These are phyloP conservation scores for Melanotus villosus DNA, from an alignment of 2,888 invertebrate genomes.

Conservation along the genomic window DNA sequence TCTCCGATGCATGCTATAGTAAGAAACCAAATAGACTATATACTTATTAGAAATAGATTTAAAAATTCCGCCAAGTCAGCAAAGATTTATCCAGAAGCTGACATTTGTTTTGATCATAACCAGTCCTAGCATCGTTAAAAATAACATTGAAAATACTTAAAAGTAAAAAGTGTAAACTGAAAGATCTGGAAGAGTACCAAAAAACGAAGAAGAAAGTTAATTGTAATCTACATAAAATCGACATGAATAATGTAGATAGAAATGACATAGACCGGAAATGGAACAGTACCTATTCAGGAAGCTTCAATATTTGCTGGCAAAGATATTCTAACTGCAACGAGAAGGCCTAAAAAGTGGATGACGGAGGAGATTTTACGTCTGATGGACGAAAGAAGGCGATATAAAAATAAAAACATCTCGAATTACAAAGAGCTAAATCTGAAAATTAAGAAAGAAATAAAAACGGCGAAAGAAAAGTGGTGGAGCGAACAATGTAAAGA, in stretches of 20 bases:
- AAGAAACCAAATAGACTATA: slow-evolving; percentile 4
- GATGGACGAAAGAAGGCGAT: neutral
- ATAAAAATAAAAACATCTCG: neutral
- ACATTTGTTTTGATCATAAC: neutral
- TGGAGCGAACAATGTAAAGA: neutral
- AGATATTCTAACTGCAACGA: neutral
- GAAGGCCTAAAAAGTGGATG: neutral
- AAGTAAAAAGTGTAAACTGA: neutral
- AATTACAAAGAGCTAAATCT: neutral
- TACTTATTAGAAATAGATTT: neutral
- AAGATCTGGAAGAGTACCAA: neutral
- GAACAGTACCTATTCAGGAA: too few species aligned
- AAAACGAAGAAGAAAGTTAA: too few species aligned
- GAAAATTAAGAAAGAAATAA: neutral
- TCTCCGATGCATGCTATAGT: neutral
- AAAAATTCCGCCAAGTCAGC: neutral
- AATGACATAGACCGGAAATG: too few species aligned
- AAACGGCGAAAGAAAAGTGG: neutral
- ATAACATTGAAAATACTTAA: neutral
- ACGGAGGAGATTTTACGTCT: neutral
- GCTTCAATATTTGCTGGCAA: too few species aligned
- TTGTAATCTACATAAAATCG: too few species aligned
- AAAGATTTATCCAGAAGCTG: neutral
- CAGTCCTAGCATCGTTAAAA: neutral
- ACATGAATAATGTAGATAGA: too few species aligned